Base-by-base conservation (phyloP, 1,140 invertebrate species). In the Eulimnadia texana region DNA sequence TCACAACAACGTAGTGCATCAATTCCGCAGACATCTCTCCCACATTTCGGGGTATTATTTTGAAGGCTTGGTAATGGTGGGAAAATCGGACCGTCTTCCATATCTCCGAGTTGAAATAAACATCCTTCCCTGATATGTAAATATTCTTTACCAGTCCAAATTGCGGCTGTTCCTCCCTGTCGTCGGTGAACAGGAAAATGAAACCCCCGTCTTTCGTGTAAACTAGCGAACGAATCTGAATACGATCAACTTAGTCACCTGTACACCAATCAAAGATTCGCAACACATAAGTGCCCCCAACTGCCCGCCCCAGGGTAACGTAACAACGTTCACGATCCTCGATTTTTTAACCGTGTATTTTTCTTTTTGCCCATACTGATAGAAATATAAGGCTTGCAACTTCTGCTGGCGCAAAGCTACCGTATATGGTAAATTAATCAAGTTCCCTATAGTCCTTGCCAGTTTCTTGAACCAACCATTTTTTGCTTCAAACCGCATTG, bases 401-500 rank as follows among this genome's bases (percentile, higher is more conserved):
- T 56, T 29, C 50, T 62, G 60, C 27, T 62, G 54, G 19, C 52
- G 25, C 16, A 19, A 25, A 11, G 60, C 53, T 22, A 62, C 20
- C 23, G 60, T 62, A 19, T 60, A 27, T 27, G 60, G 50, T 2
- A 62, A 25, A 50, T 62, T 62, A 25, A 24, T 62, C 22, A 60
- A 62, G 47, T 62, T 60, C 6, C 54, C 28, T 3, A 54, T 62
- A 19, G 25, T 13, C 22, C 53, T 11, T 24, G 54, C 56, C 19
- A 63, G 22, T 59, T 59, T 28, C 28, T 63, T 63, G 3, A 63
- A 63, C 23, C 42, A 63, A 16, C 22, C 20, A 27, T 63, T 56
- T 3, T 63, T 63, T 9, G 25, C 61, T 22, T 63, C 61, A 25
- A 60, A 63, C 20, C 61, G 24, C 61, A 63, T 63, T 27, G 23